phyloP scores from a whole-genome alignment of 2,797 vertebrate genomes.

The Myotis daubentonii region DNA sequence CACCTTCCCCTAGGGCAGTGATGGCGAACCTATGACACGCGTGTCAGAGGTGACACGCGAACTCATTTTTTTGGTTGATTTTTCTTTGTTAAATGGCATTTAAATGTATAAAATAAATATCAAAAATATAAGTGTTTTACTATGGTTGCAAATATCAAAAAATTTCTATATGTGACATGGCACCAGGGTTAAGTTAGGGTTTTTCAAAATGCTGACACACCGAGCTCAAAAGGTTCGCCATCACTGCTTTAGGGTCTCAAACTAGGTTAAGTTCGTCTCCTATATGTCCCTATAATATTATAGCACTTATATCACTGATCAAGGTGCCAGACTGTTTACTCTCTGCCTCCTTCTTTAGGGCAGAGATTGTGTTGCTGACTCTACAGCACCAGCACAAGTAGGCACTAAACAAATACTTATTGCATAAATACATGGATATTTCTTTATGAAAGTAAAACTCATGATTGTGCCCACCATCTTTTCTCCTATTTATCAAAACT shows the following conservation, averaged over 20 bases:
- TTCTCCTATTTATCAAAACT: not conserved
- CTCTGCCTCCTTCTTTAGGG: not conserved
- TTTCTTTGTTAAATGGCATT: too few species aligned
- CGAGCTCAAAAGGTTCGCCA: too few species aligned
- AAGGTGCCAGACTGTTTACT: not conserved
- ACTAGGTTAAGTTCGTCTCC: not conserved
- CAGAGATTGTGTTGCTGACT: not conserved
- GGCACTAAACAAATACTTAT: not conserved
- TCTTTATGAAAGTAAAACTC: constrained; percentile 12
- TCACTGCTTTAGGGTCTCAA: not conserved
- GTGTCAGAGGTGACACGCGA: too few species aligned
- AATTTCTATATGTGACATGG: too few species aligned
- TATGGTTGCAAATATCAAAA: too few species aligned
- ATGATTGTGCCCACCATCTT: not conserved
- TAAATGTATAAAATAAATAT: too few species aligned
- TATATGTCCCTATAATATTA: not conserved
- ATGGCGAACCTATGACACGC: too few species aligned
- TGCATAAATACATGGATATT: not conserved
- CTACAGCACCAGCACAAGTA: not conserved
- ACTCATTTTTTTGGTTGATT: too few species aligned
- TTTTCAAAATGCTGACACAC: too few species aligned
- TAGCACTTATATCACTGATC: not conserved
- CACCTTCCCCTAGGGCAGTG: not conserved
- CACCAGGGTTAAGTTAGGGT: too few species aligned
- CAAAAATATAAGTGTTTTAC: too few species aligned